Evolutionary conservation across 92 coral and sea anemone genomes (phyloP).

Genomic region (Porites cylindrica): DNA sequence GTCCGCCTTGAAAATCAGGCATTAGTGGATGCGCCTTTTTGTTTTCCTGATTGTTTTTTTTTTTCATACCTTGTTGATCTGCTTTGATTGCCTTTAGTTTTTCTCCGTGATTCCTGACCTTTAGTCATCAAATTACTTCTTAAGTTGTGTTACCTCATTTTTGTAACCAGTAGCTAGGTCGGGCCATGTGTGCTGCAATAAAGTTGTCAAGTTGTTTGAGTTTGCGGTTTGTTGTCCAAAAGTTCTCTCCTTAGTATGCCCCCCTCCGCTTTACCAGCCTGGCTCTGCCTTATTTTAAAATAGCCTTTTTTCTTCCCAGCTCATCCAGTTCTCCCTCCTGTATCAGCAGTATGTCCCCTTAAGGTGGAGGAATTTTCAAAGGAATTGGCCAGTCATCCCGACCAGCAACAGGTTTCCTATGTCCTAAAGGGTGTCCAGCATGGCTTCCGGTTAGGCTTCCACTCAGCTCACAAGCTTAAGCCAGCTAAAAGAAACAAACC

Average conservation of each 20-base stretch:
- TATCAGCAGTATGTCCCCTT: conserved; percentile 1
- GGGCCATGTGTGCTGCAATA: not conserved
- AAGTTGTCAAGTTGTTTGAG: conserved; percentile 4
- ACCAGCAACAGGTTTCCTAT: conserved; percentile 17
- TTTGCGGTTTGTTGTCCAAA: conserved; percentile 11
- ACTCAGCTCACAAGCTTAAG: conserved; percentile 4
- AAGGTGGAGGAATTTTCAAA: not conserved
- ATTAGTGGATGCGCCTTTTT: not conserved
- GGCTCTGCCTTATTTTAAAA: not conserved
- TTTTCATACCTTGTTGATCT: not conserved
- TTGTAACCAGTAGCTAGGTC: conserved; percentile 5
- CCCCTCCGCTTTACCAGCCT: not conserved
- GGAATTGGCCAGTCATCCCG: conserved; percentile 38
- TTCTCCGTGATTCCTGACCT: not conserved
- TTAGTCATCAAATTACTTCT: not conserved
- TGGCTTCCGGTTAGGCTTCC: conserved; percentile 36
- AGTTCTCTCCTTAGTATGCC: not conserved
- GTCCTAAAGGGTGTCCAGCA: conserved; percentile 30
- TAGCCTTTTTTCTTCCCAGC: not conserved
- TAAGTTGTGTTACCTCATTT: not conserved
- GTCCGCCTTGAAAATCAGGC: conserved; percentile 1
- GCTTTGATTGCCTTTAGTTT: not conserved
- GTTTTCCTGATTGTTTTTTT: not conserved
- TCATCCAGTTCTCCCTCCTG: not conserved
- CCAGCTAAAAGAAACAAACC: conserved; percentile 50